Percentiles rank a stretch among this genome's conserved stretches.
These are phyloP conservation scores for Leuctra nigra DNA, from an alignment of 2,888 invertebrate genomes.

Conservation along the genomic window DNA sequence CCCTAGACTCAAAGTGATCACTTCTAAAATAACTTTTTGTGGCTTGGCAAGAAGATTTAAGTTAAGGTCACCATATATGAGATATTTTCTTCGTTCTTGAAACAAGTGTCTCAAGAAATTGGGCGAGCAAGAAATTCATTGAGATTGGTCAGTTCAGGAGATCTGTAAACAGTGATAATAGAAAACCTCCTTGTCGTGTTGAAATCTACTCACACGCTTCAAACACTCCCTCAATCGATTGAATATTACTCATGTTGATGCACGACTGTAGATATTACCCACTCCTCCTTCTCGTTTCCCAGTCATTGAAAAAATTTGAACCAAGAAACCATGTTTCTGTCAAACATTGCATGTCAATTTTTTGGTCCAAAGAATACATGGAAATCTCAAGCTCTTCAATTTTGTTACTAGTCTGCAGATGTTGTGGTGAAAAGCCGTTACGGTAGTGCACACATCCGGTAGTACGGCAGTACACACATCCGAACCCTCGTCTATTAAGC, in stretches of 20 bases:
- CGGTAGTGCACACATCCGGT: no score
- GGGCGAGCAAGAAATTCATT: not conserved
- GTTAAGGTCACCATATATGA: not conserved
- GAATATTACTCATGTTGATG: not conserved
- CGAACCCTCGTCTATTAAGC: no score
- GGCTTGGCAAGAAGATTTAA: not conserved
- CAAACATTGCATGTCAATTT: constrained; percentile 1
- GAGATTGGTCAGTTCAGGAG: not conserved
- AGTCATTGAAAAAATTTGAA: not conserved
- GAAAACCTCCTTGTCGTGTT: not conserved
- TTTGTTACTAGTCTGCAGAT: no score
- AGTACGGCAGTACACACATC: no score
- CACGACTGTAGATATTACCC: not conserved
- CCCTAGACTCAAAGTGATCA: no score
- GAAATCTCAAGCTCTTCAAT: not conserved
- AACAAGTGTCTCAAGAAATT: not conserved
- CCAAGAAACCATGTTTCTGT: not conserved
- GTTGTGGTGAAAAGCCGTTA: no score
- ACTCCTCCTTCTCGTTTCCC: not conserved
- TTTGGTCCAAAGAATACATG: not conserved
- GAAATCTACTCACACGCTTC: not conserved
- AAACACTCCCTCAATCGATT: not conserved
- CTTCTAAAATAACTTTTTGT: not conserved
- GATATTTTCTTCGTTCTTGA: not conserved
- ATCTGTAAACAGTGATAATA: not conserved